phyloP scores from a whole-genome alignment of 53 echinoderm and acorn worm genomes.

The Echinometra lucunter region DNA sequence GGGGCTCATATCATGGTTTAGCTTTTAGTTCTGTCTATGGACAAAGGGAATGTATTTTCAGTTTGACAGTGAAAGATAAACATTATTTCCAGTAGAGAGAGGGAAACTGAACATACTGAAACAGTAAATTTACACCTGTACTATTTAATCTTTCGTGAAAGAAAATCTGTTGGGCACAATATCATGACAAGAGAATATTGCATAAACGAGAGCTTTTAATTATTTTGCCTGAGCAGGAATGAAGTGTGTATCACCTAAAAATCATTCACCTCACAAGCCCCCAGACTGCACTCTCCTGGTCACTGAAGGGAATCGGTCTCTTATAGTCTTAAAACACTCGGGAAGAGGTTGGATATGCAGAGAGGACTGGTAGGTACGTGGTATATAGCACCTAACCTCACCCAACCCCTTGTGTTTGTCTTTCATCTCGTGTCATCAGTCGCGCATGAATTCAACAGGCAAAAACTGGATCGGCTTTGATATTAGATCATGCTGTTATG shows the following conservation, averaged over 20 bases:
- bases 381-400: constrained; percentile 20
- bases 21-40: too few species aligned
- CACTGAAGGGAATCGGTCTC: constrained; percentile 22
- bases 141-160: too few species aligned
- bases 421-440: constrained; percentile 61
- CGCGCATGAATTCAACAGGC: constrained; percentile 68
- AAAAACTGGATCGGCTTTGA: constrained; percentile 43
- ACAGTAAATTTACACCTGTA: too few species aligned
- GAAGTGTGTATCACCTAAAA: neutral
- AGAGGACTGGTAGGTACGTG: neutral
- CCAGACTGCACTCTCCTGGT: constrained; percentile 28
- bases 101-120: too few species aligned
- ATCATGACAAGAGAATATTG: neutral
- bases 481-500: constrained; percentile 32
- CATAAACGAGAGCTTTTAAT: neutral
- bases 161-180: neutral
- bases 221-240: neutral
- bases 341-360: constrained; percentile 2
- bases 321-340: neutral
- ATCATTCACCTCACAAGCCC: constrained; percentile 48
- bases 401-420: neutral
- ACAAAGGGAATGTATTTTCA: too few species aligned
- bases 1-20: too few species aligned
- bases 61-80: too few species aligned
- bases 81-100: too few species aligned